Percentiles rank a stretch among this genome's conserved stretches.
Evolutionary conservation across 2,797 vertebrate species (phyloP).

Genomic region (Ptychobarbus kaznakovi): DNA sequence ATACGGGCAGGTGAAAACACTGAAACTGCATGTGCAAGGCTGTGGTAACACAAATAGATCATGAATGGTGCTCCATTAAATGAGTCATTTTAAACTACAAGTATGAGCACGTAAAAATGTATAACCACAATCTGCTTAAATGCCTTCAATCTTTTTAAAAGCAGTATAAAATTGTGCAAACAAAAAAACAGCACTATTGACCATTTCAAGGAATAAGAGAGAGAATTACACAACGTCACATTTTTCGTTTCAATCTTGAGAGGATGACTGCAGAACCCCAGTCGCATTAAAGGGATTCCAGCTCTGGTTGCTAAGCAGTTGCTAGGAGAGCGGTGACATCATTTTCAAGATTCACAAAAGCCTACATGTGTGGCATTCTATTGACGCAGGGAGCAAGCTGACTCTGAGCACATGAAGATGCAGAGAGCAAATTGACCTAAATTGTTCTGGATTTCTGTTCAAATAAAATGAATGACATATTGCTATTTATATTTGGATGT

Average conservation of each 20-base stretch:
- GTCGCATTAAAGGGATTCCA: slow-evolving; percentile 40
- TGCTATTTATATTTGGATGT: not conserved
- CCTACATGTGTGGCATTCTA: slow-evolving; percentile 2
- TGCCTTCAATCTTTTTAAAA: not conserved
- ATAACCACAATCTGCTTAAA: not conserved
- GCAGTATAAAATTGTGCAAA: not conserved
- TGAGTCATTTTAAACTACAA: not conserved
- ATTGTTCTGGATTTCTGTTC: not conserved
- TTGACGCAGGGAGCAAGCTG: not conserved
- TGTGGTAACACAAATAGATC: not conserved
- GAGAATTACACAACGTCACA: slow-evolving; percentile 17
- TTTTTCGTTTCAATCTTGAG: slow-evolving; percentile 6
- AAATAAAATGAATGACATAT: not conserved
- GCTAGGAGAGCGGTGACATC: slow-evolving; percentile 44
- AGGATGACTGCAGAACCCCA: slow-evolving; percentile 17
- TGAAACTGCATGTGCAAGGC: not conserved
- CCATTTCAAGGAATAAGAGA: not conserved
- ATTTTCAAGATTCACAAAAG: slow-evolving; percentile 40
- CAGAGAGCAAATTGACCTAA: not conserved
- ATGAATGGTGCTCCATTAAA: not conserved
- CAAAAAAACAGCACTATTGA: not conserved
- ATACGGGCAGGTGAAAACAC: slow-evolving; percentile 9
- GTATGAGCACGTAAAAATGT: not conserved
- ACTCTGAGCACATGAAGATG: not conserved
- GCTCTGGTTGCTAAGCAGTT: slow-evolving; percentile 45